These are phyloP conservation scores for Salminus brasiliensis DNA, from an alignment of 2,113 vertebrate species.

Conservation along the genomic window DNA sequence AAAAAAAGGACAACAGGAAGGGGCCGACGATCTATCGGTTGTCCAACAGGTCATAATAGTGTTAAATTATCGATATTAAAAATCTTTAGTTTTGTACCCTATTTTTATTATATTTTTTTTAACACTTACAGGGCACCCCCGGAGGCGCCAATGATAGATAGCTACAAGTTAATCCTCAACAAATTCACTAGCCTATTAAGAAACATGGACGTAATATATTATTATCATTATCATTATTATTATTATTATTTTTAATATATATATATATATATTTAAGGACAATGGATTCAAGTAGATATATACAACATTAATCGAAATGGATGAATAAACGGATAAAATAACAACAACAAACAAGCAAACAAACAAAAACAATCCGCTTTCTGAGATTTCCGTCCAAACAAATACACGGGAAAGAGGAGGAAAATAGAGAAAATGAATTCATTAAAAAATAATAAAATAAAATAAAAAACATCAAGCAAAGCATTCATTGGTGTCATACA, in stretches of 20 bases:
- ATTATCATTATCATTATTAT: slow-evolving; percentile 54
- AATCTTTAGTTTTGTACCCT: slow-evolving; percentile 34
- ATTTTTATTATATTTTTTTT: background rate
- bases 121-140: slow-evolving; percentile 48
- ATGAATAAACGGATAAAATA: no score
- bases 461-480: slow-evolving; percentile 61
- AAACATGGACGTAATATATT: slow-evolving; percentile 66
- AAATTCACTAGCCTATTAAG: slow-evolving; percentile 64
- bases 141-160: slow-evolving; percentile 29
- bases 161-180: slow-evolving; percentile 60
- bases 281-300: slow-evolving; percentile 70
- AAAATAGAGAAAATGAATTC: slow-evolving; percentile 66
- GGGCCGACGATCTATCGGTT: slow-evolving; percentile 12
- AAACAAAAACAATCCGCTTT: slow-evolving; percentile 42
- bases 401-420: slow-evolving; percentile 36
- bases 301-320: slow-evolving; percentile 65
- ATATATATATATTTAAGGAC: slow-evolving; percentile 60
- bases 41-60: slow-evolving; percentile 8
- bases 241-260: slow-evolving; percentile 45
- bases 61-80: slow-evolving; percentile 4
- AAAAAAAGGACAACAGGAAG: slow-evolving; percentile 1
- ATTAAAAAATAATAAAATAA: slow-evolving; percentile 57
- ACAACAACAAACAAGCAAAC: slow-evolving; percentile 44
- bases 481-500: slow-evolving; percentile 77
- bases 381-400: slow-evolving; percentile 57